Conservation (phyloP, 2,113 vertebrate genomes). For the Chloropsis hardwickii region DNA sequence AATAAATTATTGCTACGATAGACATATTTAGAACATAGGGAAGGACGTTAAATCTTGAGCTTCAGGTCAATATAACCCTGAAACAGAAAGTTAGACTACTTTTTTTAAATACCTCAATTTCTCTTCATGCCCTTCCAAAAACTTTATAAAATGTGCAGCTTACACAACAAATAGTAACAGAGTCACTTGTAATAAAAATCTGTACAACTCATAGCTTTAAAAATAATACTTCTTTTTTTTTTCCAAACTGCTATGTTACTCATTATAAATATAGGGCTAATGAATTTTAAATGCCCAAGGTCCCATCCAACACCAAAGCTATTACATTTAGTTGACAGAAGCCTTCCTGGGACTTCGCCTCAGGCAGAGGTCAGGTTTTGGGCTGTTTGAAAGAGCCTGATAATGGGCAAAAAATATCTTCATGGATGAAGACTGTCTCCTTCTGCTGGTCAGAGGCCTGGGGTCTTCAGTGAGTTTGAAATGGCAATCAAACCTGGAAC, state of each 20-base stretch:
- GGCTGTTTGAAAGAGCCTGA: background rate
- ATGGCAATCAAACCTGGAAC: conserved; percentile 63
- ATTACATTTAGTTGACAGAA: background rate
- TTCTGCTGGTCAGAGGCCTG: conserved; percentile 45
- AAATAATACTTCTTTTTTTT: conserved; percentile 1
- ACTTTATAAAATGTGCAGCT: conserved; percentile 69
- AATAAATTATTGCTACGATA: conserved; percentile 67
- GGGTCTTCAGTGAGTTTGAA: conserved; percentile 41
- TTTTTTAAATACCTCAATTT: conserved; percentile 54
- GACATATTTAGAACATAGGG: conserved; percentile 43
- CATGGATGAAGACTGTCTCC: conserved; percentile 4
- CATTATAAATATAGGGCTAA: conserved; percentile 47
- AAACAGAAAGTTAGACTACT: background rate
- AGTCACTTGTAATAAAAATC: conserved; percentile 66
- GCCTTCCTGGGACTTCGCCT: background rate
- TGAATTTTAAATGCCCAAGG: background rate
- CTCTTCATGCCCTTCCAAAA: conserved; percentile 30
- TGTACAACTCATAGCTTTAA: conserved; percentile 70
- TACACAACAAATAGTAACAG: conserved; percentile 61
- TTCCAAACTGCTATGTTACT: background rate
- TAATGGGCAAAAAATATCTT: background rate
- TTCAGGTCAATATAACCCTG: conserved; percentile 36
- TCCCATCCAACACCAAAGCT: conserved; percentile 25
- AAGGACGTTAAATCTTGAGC: background rate
- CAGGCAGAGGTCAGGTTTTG: background rate